A percentile compares a stretch with the other conserved stretches of the same genome.
These are phyloP conservation scores for Tetranychus truncatus DNA, from an alignment of 2,888 invertebrate species.

Conservation along the genomic window DNA sequence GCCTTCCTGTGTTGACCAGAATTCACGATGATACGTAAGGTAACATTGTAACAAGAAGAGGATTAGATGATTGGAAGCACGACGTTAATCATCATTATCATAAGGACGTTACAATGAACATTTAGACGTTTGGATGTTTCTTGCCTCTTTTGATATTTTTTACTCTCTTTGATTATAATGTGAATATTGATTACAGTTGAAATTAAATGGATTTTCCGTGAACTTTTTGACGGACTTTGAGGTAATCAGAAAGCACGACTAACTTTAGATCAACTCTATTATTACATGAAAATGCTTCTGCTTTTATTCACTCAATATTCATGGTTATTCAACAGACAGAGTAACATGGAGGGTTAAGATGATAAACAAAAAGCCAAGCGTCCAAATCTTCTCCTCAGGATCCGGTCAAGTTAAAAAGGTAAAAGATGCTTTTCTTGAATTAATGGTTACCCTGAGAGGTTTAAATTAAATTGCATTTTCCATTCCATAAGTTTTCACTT, in stretches of 20 bases:
- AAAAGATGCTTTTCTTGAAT: not conserved
- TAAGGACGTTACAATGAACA: not conserved
- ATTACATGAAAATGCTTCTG: not conserved
- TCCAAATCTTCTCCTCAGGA: not conserved
- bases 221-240: not conserved
- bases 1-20: conserved; percentile 10
- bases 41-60: not conserved
- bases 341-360: not conserved
- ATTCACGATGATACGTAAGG: conserved; percentile 8
- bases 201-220: conserved; percentile 1
- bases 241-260: not conserved
- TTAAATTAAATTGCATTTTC: not conserved
- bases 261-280: too few relatives aligned
- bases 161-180: too few relatives aligned
- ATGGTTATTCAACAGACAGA: not conserved
- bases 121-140: not conserved
- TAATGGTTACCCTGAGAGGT: not conserved
- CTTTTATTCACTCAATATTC: not conserved
- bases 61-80: not conserved
- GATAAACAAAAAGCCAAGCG: not conserved
- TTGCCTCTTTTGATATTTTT: too few relatives aligned
- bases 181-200: not conserved
- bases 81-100: not conserved
- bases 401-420: not conserved
- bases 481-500: not conserved